Base-by-base conservation (phyloP, 2,888 invertebrate genomes). In the Chouioia cunea region DNA sequence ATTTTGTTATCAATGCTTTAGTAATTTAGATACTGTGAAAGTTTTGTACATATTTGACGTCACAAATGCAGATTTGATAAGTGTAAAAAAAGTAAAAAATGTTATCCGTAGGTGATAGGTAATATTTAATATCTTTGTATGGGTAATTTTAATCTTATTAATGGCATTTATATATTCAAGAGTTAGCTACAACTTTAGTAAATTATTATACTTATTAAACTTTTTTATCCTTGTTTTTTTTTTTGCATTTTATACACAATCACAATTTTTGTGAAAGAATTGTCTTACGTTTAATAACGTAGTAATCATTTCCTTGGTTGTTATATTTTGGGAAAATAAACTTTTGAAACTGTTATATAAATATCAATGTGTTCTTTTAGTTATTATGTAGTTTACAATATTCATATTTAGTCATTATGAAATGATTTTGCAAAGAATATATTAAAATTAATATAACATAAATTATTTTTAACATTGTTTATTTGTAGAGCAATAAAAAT, bases 401-500 rank as follows among this genome's bases (percentile, higher is more conserved):
- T 56, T n/a, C n/a, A 50, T 8, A 50, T 52, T 23, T 54, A 10
- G 12, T 48, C 1, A 4, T 54, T 8, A 10, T 20, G 16, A 36
- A 27, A 10, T 36, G 36, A 36, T 36, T 36, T 36, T 4, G 47
- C 20, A 10, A 43, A 53, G 23, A 53, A 59, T 12, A 18, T 46
- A 20, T 14, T 36, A 47, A 36, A 36, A 18, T 54, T 48, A n/a
- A 57, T 16, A 52, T 53, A 27, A 18, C 60, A 59, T 18, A 20
- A 15, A 14, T 52, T 62, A 65, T 63, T 69, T 73, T 66, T 63
- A 67, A 72, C 52, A 58, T 70, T 43, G 6, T 73, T 73, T 73
- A 73, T 73, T 73, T 65, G 64, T 60, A 67, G 50, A 52, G 60
- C 65, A 68, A 68, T 70, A 70, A 64, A 73, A 67, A 60, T 70